Percentiles rank a stretch among this genome's conserved stretches.
These are phyloP conservation scores for Promerops cafer DNA, from an alignment of 2,113 vertebrate species.

Conservation along the genomic window DNA sequence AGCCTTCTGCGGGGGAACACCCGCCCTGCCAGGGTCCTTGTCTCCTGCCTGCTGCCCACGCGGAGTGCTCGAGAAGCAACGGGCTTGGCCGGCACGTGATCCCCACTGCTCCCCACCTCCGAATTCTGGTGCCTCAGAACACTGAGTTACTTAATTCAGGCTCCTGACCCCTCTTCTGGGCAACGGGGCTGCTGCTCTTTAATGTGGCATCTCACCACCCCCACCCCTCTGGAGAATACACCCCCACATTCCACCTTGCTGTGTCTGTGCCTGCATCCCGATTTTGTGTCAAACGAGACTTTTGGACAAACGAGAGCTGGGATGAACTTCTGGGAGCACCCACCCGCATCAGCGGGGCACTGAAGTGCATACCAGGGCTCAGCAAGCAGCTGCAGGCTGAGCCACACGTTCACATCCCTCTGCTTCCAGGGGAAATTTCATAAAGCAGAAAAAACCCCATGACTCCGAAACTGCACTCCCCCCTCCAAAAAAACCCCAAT, in stretches of 20 bases:
- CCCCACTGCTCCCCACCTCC: neutral
- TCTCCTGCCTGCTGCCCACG: neutral
- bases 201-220: neutral
- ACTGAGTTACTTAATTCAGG: neutral
- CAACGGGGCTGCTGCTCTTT: neutral
- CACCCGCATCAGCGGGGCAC: neutral
- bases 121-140: neutral
- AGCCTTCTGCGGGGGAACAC: neutral
- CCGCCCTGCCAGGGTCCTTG: neutral
- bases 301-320: neutral
- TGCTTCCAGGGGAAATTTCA: neutral
- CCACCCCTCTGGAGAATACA: neutral
- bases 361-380: neutral
- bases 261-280: neutral
- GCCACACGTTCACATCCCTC: accelerated
- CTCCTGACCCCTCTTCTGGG: neutral
- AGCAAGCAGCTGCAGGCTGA: neutral
- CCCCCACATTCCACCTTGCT: neutral
- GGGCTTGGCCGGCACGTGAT: neutral
- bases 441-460: neutral
- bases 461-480: neutral
- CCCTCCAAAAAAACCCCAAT: neutral
- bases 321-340: neutral
- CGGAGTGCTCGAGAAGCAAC: neutral
- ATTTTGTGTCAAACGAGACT: neutral